Conservation (phyloP, 23 tunicate species). For the Oikopleura albicans region DNA sequence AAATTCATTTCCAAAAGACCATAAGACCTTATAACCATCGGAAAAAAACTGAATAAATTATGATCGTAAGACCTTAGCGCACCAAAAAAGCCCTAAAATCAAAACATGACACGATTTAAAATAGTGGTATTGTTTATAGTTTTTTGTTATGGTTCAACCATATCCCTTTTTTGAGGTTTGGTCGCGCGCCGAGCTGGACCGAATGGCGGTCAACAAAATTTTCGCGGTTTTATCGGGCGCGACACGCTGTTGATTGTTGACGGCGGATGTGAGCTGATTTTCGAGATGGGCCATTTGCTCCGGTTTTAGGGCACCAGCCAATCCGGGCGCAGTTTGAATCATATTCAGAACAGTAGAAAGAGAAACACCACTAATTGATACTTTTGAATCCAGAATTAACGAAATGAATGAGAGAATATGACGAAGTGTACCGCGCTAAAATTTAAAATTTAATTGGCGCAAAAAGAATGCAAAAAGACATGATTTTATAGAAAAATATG, state of each 20-base stretch:
- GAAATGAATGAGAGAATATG: slow-evolving; percentile 1
- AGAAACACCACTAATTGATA: not conserved
- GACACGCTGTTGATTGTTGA: not conserved
- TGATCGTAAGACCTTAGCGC: too few species aligned
- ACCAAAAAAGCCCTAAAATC: too few species aligned
- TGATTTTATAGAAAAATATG: too few species aligned
- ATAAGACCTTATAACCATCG: too few species aligned
- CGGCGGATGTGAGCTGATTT: not conserved
- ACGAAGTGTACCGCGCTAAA: slow-evolving; percentile 2
- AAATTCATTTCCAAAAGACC: too few species aligned
- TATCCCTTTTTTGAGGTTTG: not conserved
- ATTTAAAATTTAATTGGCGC: not conserved
- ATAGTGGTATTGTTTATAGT: too few species aligned
- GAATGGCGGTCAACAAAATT: not conserved
- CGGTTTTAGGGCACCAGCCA: not conserved
- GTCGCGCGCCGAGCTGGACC: not conserved
- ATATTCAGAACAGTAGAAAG: not conserved
- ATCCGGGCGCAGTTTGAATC: not conserved
- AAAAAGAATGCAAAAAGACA: too few species aligned
- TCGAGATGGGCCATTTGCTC: not conserved
- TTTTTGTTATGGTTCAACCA: too few species aligned
- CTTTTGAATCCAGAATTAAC: not conserved
- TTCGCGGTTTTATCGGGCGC: not conserved
- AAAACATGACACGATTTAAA: too few species aligned
- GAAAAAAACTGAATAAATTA: too few species aligned